Base-by-base conservation (phyloP, 2,888 invertebrate genomes). In the Strigamia maritima region DNA sequence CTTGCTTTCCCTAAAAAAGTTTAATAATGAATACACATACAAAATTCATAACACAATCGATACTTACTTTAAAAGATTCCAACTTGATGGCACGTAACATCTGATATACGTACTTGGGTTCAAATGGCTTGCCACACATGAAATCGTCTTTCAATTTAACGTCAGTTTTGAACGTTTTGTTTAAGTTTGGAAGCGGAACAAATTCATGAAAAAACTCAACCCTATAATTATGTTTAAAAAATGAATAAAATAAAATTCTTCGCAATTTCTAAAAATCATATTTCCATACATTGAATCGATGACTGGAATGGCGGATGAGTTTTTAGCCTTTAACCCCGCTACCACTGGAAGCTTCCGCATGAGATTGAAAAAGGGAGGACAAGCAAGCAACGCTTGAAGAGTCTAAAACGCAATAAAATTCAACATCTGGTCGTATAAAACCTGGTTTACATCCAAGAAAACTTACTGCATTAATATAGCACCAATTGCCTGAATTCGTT, bases 331-430 rank as follows among this genome's bases (percentile, higher is more conserved):
- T 78, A 83, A 79, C 28, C 84, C 82, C 60, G 82, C 77, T 75
- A 91, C 89, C 82, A 90, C 89, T 0, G 94, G 92, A 83, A 97
- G 87, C 49, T 92, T 90, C 83, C 91, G 91, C 83, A 97, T 88
- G 84, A 98, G 89, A 87, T 97, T 96, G 86, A 95, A 97, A 87
- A 98, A 94, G 0, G 97, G 97, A 22, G 97, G 95, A 85, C 98
- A 98, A 16, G 95, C 96, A 38, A 97, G 89, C 82, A 98, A 87
- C 0, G 97, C 97, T 87, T 98, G 97, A 49, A 98, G 88, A 81
- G 95, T 96, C 86, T 87, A 81, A 16, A 70, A 10, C n/a, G n/a
- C 12, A 76, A 79, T 82, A 81, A 81, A 60, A 80, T 75, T 78
- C 81, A 49, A 54, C 77, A 77, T 79, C 38, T 31, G 2, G 28